These are phyloP conservation scores for Pogonocherus hispidulus DNA, from an alignment of 2,888 invertebrate species.

Conservation along the genomic window DNA sequence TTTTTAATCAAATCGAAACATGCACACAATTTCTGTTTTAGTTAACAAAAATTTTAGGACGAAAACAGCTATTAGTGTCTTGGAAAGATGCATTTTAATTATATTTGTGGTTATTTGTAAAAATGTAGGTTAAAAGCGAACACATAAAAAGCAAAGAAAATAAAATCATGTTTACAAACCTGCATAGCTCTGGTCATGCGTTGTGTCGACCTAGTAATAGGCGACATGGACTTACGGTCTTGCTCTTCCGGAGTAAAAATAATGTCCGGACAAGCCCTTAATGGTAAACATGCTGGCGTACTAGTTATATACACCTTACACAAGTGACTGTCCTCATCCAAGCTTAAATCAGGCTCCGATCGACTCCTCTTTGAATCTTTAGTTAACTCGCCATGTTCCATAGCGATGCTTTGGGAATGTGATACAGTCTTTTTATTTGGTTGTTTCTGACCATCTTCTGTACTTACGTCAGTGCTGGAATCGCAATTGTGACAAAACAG, in stretches of 20 bases:
- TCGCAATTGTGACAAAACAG: conserved; percentile 67
- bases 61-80: too few species aligned
- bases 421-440: conserved; percentile 50
- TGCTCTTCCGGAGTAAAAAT: conserved; percentile 70
- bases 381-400: not conserved
- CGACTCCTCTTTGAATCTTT: conserved; percentile 51
- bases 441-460: conserved; percentile 55
- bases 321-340: conserved; percentile 38
- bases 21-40: too few species aligned
- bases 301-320: conserved; percentile 62
- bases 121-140: not conserved
- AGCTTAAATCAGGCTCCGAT: conserved; percentile 61
- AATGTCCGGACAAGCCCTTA: conserved; percentile 52
- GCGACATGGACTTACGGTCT: conserved; percentile 86
- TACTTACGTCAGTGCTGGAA: conserved; percentile 58
- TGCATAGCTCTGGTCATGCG: conserved; percentile 91
- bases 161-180: conserved; percentile 69
- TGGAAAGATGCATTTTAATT: not conserved
- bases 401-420: conserved; percentile 24
- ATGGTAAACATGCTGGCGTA: conserved; percentile 65
- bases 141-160: conserved; percentile 35
- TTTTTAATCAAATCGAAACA: too few species aligned
- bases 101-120: not conserved
- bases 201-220: conserved; percentile 89
- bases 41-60: too few species aligned